These are phyloP conservation scores for Cotesia typhae DNA, from an alignment of 1,140 invertebrate genomes.

Conservation along the genomic window DNA sequence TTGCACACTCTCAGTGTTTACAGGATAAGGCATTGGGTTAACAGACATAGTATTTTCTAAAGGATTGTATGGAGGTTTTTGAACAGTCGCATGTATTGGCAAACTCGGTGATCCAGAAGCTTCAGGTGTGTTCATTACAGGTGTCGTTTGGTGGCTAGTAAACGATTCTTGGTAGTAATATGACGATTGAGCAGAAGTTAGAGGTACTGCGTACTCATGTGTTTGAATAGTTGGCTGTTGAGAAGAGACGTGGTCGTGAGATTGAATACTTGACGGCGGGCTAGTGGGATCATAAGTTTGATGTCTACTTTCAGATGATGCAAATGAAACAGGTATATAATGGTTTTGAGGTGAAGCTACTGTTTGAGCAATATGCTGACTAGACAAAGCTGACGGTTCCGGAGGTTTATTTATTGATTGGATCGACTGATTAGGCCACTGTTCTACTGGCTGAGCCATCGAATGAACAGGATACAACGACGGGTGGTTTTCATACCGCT, in stretches of 20 bases:
- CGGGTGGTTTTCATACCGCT: slow-evolving; percentile 41
- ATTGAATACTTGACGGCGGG: neutral
- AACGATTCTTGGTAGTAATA: neutral
- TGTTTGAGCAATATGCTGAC: slow-evolving; percentile 4
- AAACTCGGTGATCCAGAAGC: neutral
- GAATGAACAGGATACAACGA: slow-evolving; percentile 25
- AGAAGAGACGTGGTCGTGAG: neutral
- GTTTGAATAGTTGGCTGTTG: neutral
- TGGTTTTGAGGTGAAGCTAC: neutral
- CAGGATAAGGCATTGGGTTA: no score
- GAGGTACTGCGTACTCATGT: neutral
- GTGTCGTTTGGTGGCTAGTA: neutral
- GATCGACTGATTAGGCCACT: neutral
- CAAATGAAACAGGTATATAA: neutral
- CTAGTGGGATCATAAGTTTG: neutral
- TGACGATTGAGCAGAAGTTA: neutral
- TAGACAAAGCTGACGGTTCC: slow-evolving; percentile 13
- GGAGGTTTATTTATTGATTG: neutral
- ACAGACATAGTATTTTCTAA: no score
- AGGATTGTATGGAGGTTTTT: slow-evolving; percentile 1
- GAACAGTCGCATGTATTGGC: neutral
- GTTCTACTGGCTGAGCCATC: slow-evolving; percentile 12
- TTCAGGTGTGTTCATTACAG: neutral
- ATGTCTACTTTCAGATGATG: neutral
- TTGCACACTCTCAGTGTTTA: neutral